Evolutionary conservation across 2,113 vertebrate genomes (phyloP), one percentile per base, ranked within the genome.

Genomic region (Callionymus lyra): DNA sequence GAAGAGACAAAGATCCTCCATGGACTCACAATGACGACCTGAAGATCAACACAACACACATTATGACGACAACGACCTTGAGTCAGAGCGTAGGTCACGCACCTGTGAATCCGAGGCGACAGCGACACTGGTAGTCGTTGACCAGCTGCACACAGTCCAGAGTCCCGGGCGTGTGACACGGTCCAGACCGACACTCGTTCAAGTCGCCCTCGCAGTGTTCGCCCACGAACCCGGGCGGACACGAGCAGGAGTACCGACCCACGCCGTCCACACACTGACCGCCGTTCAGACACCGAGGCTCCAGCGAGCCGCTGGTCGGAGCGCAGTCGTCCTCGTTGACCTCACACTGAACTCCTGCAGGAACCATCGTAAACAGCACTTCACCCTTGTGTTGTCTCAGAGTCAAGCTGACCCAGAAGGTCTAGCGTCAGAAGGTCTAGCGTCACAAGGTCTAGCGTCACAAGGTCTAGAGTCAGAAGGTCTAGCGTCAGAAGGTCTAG

Each of bases 201-300:
- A 95, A 84, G 64, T 97, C 92, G 0, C 93, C 93, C 56, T 97
- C 91, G 0, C 93, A 97, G 39, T 88, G 85, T 45, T 92, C 87
- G 1, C 93, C 93, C 0, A 87, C 87, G 12, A 92, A 97, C 42
- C 93, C 93, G 0, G 87, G 82, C 6, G 82, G 82, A 19, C 93
- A 97, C 33, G 65, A 53, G 34, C 93, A 97, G 2, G 80, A 85
- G 64, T 91, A 97, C 18, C 89, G 85, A 1, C 93, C 90, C 0
- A 97, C 74, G 10, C 86, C 84, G 9, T 97, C 92, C 10, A 90
- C 60, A 53, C 93, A 97, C 67, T 86, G 89, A 2, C 93, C 93
- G 1, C 88, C 90, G 0, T 97, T 90, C 9, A 86, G 81, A 76
- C 93, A 97, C 44, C 62, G 89, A 0, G 87, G 86, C 1, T 59